Percentiles rank a stretch among this genome's conserved stretches.
phyloP scores from a whole-genome alignment of 2,113 vertebrate species.

The Psettodes erumei region DNA sequence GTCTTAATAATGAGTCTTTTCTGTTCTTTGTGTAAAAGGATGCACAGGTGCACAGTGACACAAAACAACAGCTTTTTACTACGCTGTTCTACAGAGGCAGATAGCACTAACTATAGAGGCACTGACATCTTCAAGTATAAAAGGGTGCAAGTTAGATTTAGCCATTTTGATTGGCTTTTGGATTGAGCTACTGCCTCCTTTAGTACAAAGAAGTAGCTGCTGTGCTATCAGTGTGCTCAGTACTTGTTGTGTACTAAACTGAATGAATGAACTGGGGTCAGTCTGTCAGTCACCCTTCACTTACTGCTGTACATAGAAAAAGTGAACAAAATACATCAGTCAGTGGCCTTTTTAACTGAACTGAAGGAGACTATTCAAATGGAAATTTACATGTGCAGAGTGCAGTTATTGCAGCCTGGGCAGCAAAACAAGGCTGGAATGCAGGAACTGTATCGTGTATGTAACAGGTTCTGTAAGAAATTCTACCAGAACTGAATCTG shows the following conservation, averaged over 20 bases:
- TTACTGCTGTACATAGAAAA: too few relatives aligned
- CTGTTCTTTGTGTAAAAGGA: constrained; percentile 51
- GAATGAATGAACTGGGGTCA: background rate
- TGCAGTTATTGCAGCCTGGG: background rate
- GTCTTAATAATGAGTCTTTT: background rate
- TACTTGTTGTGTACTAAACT: background rate
- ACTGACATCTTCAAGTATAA: too few relatives aligned
- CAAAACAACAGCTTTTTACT: background rate
- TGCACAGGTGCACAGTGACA: constrained; percentile 45
- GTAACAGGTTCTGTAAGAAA: background rate
- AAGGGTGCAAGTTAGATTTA: background rate
- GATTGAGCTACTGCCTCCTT: too few relatives aligned
- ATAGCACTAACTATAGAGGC: background rate
- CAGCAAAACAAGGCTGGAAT: background rate
- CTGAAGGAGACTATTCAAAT: too few relatives aligned
- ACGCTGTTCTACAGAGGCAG: background rate
- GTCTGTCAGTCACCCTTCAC: too few relatives aligned
- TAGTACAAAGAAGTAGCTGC: background rate
- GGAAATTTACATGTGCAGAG: background rate
- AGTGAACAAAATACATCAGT: background rate
- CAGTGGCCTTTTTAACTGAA: too few relatives aligned
- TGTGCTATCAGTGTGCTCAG: background rate
- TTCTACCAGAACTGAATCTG: background rate
- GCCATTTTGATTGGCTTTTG: too few relatives aligned
- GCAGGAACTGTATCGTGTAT: background rate